Conservation (phyloP, 1,140 invertebrate species). For the Branchinecta lynchi region DNA sequence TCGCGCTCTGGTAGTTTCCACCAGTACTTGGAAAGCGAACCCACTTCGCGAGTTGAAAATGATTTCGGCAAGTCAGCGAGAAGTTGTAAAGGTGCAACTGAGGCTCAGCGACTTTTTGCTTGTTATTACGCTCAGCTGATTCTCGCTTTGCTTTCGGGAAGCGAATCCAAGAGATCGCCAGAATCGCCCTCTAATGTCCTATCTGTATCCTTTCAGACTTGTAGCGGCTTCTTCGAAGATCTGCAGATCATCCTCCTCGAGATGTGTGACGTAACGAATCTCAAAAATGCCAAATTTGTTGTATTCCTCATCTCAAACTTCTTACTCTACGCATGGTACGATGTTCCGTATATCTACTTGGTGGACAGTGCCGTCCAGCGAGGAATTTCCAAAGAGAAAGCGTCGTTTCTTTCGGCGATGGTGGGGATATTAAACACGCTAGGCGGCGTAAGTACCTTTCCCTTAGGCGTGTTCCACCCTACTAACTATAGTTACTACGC, state of each 20-base stretch:
- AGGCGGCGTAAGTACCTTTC: conserved; percentile 49
- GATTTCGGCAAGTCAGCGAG: too few relatives aligned
- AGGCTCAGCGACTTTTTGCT: too few relatives aligned
- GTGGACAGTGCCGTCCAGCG: conserved; percentile 53
- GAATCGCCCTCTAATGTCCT: neutral
- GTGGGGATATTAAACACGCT: conserved; percentile 71
- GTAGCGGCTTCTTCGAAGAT: conserved; percentile 55
- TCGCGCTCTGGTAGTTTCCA: too few relatives aligned
- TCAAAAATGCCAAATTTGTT: conserved; percentile 52
- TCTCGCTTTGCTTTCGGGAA: neutral
- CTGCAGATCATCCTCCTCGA: conserved; percentile 55
- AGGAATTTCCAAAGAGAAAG: conserved; percentile 51
- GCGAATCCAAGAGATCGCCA: too few relatives aligned
- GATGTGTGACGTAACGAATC: conserved; percentile 63
- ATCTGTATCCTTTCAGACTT: conserved; percentile 38
- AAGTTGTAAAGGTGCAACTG: too few relatives aligned
- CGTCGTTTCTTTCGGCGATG: conserved; percentile 63
- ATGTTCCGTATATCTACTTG: conserved; percentile 72
- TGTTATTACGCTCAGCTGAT: neutral
- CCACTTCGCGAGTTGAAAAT: too few relatives aligned
- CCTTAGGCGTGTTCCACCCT: too few relatives aligned
- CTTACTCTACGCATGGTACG: conserved; percentile 58
- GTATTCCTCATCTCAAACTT: conserved; percentile 70
- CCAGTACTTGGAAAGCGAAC: too few relatives aligned
- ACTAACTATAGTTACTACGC: too few relatives aligned